A percentile compares a stretch with the other conserved stretches of the same genome.
Evolutionary conservation across 2,113 vertebrate genomes (phyloP).

Genomic region (Ia io): DNA sequence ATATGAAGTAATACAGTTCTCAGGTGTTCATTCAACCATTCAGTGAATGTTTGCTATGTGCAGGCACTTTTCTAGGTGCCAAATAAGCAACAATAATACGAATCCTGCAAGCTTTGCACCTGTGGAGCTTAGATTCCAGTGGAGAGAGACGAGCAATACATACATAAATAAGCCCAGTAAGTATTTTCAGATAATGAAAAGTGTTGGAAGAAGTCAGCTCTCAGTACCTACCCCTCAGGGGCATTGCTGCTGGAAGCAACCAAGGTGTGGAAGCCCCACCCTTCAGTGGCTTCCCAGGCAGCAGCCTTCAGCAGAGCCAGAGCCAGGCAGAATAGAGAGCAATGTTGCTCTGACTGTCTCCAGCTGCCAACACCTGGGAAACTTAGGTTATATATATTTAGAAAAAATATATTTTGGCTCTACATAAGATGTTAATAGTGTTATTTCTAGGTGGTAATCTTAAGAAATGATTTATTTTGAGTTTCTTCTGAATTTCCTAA

Average conservation of each 20-base stretch:
- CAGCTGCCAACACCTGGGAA: background rate
- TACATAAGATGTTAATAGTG: background rate
- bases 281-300: too few relatives aligned
- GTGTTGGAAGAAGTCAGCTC: background rate
- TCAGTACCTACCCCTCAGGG: accelerated
- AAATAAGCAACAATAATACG: background rate
- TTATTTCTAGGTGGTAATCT: background rate
- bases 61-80: background rate
- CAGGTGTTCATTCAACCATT: background rate
- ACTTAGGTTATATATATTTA: background rate
- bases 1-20: background rate
- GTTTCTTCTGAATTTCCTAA: background rate
- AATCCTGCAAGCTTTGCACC: background rate
- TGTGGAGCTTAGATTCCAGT: background rate
- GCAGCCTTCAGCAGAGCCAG: background rate
- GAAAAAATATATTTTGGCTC: background rate
- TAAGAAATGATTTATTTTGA: background rate
- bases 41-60: background rate
- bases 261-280: background rate
- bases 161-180: background rate
- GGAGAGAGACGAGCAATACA: background rate
- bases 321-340: accelerated
- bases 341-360: background rate
- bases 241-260: background rate
- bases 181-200: background rate